Evolutionary conservation across 1,140 invertebrate species (phyloP), one percentile per base, ranked within the genome.

Genomic region (Stenopsyche tienmushanensis): DNA sequence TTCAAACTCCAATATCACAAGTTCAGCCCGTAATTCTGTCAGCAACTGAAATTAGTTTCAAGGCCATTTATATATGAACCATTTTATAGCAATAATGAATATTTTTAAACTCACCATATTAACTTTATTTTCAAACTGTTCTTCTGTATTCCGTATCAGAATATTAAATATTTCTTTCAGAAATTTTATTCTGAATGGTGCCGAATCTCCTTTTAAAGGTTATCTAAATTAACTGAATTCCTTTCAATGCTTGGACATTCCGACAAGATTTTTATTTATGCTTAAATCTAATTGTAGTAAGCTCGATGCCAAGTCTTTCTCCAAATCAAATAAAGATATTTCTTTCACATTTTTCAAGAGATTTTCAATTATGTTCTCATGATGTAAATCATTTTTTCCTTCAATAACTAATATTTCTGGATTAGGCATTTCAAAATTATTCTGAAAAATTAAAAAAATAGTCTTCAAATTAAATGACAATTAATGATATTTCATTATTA

Each of bases 171-270:
- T 25, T 53, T 24, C 10, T 29, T 25, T 26, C n/a, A 53, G 29
- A 53, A 20, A 53, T 53, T 1, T 10, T 25, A 25, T 10, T 1
- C 2, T 1, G 3, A 1, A 25, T 25, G 1, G 1, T 9, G 50
- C 3, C 10, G 29, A 53, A 53, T 53, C 50, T n/a, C n/a, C n/a
- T n/a, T n/a, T n/a, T n/a, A n/a, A 1, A n/a, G 23, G 18, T 53
- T 25, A 18, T 25, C 13, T 10, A 53, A n/a, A 29, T 9, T 53
- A 3, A 53, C 21, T 13, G 7, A 13, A 23, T 26, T 25, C 1
- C 24, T 53, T n/a, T 53, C 23, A 10, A 53, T 25, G 9, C 50
- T 25, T 10, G 50, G 50, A 53, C 29, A 25, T 10, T 25, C 50
- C 9, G 17, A 25, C 5, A 29, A 53, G 29, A 53, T 10, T n/a